Percentiles rank a stretch among this genome's conserved stretches.
Evolutionary conservation across 1,140 invertebrate genomes (phyloP).

Genomic region (Drosophila parabipectinata): DNA sequence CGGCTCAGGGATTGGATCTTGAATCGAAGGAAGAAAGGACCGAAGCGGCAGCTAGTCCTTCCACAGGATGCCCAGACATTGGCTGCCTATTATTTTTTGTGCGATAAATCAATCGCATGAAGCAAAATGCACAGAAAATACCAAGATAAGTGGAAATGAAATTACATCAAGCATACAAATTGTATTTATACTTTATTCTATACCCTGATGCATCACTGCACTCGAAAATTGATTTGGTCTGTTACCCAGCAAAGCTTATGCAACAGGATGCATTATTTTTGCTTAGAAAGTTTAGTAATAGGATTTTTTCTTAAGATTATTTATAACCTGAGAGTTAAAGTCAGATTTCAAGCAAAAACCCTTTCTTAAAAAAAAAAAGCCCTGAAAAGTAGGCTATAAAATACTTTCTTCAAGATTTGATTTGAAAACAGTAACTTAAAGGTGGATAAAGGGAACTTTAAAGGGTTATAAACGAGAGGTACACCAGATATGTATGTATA

Average conservation of each 20-base stretch:
- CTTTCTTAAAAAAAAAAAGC: too few relatives aligned
- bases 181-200: slow-evolving; percentile 53
- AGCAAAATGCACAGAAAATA: slow-evolving; percentile 55
- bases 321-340: too few relatives aligned
- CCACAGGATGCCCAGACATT: slow-evolving; percentile 47
- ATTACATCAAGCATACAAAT: slow-evolving; percentile 59
- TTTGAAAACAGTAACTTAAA: too few relatives aligned
- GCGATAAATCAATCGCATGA: slow-evolving; percentile 74
- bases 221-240: slow-evolving; percentile 29
- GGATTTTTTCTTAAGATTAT: too few relatives aligned
- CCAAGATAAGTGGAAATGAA: slow-evolving; percentile 60
- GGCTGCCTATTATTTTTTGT: slow-evolving; percentile 71
- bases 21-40: slow-evolving; percentile 8
- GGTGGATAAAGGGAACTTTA: too few relatives aligned
- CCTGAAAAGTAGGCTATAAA: too few relatives aligned
- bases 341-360: too few relatives aligned
- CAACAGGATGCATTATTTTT: background rate
- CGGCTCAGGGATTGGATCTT: slow-evolving; percentile 48
- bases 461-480: too few relatives aligned
- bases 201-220: slow-evolving; percentile 37
- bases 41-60: slow-evolving; percentile 25
- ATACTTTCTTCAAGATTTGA: too few relatives aligned
- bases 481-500: too few relatives aligned
- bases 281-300: too few relatives aligned
- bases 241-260: background rate